phyloP scores from a whole-genome alignment of 2,888 invertebrate genomes.

The Platycheirus albimanus region DNA sequence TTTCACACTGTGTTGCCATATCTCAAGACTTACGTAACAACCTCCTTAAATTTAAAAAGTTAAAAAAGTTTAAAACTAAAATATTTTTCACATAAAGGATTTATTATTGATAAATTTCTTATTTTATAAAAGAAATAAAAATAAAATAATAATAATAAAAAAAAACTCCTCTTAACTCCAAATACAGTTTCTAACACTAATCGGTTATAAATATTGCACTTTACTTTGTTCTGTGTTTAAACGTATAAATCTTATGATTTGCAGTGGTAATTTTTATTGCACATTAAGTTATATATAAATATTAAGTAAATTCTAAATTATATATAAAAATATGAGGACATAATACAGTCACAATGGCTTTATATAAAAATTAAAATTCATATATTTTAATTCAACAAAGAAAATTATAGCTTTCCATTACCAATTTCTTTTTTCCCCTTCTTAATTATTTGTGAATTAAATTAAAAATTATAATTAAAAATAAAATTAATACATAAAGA shows the following conservation, averaged over 20 bases:
- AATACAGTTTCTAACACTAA: background rate
- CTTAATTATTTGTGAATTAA: too few species aligned
- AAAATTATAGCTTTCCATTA: constrained; percentile 27
- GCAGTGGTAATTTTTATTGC: constrained; percentile 67
- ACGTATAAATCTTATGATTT: constrained; percentile 15
- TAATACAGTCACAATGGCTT: constrained; percentile 69
- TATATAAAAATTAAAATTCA: constrained; percentile 7
- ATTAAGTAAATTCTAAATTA: background rate
- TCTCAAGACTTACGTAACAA: too few species aligned
- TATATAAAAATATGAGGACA: constrained; percentile 41
- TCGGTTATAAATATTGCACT: constrained; percentile 57
- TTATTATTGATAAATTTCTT: too few species aligned
- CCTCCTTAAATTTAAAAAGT: too few species aligned
- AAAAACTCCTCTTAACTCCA: constrained; percentile 10
- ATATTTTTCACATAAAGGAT: too few species aligned
- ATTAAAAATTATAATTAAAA: constrained; percentile 48
- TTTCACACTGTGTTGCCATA: too few species aligned
- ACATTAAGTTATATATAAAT: constrained; percentile 37
- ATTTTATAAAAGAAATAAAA: too few species aligned
- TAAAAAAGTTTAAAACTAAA: too few species aligned
- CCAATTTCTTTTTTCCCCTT: constrained; percentile 43
- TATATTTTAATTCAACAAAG: background rate
- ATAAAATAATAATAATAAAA: constrained; percentile 14
- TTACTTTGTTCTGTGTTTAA: background rate
- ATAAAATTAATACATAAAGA: background rate